Percentiles rank a stretch among this genome's conserved stretches.
Conservation (phyloP, 2,113 vertebrate genomes). For the Hippopotamus amphibius region DNA sequence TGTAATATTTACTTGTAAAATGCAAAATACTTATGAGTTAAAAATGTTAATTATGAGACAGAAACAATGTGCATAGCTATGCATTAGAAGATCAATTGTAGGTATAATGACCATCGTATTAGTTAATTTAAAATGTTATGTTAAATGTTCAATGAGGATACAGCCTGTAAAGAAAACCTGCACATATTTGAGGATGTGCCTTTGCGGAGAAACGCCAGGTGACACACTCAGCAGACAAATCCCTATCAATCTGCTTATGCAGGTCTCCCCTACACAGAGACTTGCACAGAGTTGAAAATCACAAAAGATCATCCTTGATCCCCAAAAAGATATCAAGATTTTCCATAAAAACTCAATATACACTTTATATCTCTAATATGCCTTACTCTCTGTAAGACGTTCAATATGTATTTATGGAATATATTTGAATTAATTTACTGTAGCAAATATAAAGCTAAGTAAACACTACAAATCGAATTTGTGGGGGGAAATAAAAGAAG, state of each 20-base stretch:
- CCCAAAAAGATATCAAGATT: neutral
- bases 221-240: neutral
- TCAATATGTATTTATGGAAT: neutral
- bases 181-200: neutral
- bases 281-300: conserved; percentile 13
- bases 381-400: neutral
- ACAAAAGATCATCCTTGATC: neutral
- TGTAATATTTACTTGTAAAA: neutral
- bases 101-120: neutral
- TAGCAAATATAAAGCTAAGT: conserved; percentile 24
- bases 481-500: neutral
- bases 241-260: neutral
- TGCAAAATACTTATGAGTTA: neutral
- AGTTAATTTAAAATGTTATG: neutral
- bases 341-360: conserved; percentile 34
- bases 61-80: conserved; percentile 10
- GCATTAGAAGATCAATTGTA: neutral
- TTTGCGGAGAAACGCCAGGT: neutral
- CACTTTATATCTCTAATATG: conserved; percentile 13
- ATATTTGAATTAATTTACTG: conserved; percentile 20
- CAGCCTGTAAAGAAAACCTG: neutral
- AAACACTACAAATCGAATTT: conserved; percentile 6
- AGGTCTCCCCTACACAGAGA: neutral
- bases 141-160: neutral
- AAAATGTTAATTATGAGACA: conserved; percentile 36